Base-by-base conservation (phyloP, 2,888 invertebrate species). In the Lithosia quadra region DNA sequence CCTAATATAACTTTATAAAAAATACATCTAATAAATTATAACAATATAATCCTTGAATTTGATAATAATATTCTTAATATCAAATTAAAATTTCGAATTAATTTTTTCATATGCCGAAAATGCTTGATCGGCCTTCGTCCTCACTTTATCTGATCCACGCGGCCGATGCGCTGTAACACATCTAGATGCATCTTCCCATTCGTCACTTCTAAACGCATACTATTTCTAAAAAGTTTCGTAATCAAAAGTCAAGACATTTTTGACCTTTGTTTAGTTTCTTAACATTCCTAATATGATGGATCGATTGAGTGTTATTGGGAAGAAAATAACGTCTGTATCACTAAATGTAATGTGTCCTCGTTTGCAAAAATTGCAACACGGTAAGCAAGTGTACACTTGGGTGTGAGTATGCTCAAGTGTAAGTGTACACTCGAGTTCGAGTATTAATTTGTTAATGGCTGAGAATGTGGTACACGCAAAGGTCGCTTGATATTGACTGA, bases 221-320 rank as follows among this genome's bases (percentile, higher is more conserved):
- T 43, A 43, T 43, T 18, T 49, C 49, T 18, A 49, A 49, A 49
- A 15, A 2, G 18, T 49, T 49, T n/a, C n/a, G 9, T 1, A 49
- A 49, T 1, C 18, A 49, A 18, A 49, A 49, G 8, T 58, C 22
- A 69, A 74, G 67, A 72, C 77, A 71, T 71, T 57, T 33, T 57
- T 81, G 75, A 84, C 79, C 80, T 83, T 81, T 84, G 67, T 39
- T 63, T 63, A 62, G 63, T 83, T 80, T 78, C 75, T 71, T 72
- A 75, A 80, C 65, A 65, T 43, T 59, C 65, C 57, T 36, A 71
- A 68, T 56, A 68, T 75, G 74, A 69, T 70, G 55, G 67, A 81
- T 74, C 57, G 64, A 68, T 66, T 64, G 72, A 72, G 71, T 73
- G 71, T 68, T 71, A 69, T 59, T 36, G n/a, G 67, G 33, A 62